Conservation (phyloP, 1,140 invertebrate species). For the Lasioglossum albipes region DNA sequence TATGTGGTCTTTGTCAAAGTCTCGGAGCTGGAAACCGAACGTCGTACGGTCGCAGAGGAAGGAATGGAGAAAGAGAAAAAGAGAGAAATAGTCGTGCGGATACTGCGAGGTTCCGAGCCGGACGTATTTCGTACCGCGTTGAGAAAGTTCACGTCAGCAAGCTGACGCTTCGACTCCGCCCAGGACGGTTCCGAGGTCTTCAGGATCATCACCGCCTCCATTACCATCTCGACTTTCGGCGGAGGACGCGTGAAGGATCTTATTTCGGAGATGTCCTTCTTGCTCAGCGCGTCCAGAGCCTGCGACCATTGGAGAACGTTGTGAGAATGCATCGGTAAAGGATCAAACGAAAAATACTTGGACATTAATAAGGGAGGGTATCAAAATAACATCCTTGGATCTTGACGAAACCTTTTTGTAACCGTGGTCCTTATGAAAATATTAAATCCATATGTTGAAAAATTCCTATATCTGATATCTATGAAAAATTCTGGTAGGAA, state of each 20-base stretch:
- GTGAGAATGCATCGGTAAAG: background rate
- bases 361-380: no score
- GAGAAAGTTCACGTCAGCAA: constrained; percentile 89
- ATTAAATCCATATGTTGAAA: no score
- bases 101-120: constrained; percentile 1
- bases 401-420: no score
- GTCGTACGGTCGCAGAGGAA: background rate
- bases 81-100: background rate
- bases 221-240: constrained; percentile 91
- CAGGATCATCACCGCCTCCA: constrained; percentile 94
- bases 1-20: constrained; percentile 94
- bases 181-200: constrained; percentile 89
- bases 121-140: constrained; percentile 71
- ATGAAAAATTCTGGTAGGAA: no score
- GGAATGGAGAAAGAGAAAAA: background rate
- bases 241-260: constrained; percentile 92
- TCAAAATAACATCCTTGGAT: no score
- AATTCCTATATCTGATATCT: no score
- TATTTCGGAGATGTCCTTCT: constrained; percentile 93
- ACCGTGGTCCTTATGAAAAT: no score
- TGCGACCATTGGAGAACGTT: constrained; percentile 62
- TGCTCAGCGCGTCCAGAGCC: constrained; percentile 90
- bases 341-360: background rate
- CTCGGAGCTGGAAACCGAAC: constrained; percentile 82
- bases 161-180: constrained; percentile 90